A percentile compares a stretch with the other conserved stretches of the same genome.
Conservation (phyloP, 2,888 invertebrate species). For the Lasioglossum morio region DNA sequence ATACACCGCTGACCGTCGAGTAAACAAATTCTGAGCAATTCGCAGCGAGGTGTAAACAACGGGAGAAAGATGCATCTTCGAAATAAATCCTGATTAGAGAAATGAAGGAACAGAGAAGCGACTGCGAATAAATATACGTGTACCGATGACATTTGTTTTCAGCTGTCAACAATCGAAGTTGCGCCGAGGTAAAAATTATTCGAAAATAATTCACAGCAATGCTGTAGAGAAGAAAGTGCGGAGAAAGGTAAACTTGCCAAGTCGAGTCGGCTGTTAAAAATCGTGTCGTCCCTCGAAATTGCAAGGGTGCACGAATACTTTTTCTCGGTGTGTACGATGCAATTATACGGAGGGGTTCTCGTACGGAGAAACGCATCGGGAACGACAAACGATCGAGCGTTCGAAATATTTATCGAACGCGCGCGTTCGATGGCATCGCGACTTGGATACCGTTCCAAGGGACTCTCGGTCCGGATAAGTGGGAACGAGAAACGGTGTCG, state of each 20-base stretch:
- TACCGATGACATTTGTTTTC: neutral
- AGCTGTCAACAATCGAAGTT: neutral
- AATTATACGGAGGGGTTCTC: neutral
- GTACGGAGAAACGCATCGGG: neutral
- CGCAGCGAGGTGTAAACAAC: slow-evolving; percentile 37
- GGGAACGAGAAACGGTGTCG: slow-evolving; percentile 17
- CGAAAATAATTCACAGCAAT: neutral
- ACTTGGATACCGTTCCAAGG: neutral
- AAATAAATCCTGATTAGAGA: neutral
- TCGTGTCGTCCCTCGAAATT: neutral
- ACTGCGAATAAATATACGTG: neutral
- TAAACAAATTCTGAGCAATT: slow-evolving; percentile 52
- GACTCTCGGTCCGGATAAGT: neutral
- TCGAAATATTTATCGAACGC: slow-evolving; percentile 30
- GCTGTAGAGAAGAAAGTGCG: neutral
- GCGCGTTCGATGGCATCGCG: slow-evolving; percentile 4
- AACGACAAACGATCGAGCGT: neutral
- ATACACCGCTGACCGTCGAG: neutral
- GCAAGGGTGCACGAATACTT: neutral
- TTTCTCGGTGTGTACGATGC: neutral
- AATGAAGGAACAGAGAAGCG: neutral
- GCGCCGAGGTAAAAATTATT: neutral
- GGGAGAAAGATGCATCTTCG: neutral
- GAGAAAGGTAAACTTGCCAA: neutral
- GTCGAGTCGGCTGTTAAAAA: neutral